phyloP scores from a whole-genome alignment of 2,888 invertebrate species.

The Aphidius colemani region DNA sequence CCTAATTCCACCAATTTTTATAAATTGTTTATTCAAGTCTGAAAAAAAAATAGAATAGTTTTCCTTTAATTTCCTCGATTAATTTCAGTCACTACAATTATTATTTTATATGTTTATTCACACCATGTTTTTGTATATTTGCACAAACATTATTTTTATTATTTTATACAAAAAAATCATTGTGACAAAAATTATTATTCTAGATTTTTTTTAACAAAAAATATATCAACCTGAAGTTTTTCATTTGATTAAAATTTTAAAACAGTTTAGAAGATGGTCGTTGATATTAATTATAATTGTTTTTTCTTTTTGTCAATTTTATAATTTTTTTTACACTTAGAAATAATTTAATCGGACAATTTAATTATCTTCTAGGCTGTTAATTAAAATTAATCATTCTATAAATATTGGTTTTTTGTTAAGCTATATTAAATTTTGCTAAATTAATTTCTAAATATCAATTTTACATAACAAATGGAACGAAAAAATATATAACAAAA shows the following conservation, averaged over 20 bases:
- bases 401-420: background rate
- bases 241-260: no score
- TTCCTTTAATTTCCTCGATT: background rate
- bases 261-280: no score
- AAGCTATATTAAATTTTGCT: no score
- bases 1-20: no score
- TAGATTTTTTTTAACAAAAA: background rate
- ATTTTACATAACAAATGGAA: background rate
- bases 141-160: background rate
- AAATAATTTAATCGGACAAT: background rate
- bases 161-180: background rate
- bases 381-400: background rate
- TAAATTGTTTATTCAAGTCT: no score
- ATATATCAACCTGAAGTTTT: no score
- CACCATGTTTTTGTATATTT: background rate
- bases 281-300: no score
- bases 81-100: background rate
- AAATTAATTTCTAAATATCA: no score
- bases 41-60: no score
- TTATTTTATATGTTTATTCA: background rate
- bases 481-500: slow-evolving; percentile 19
- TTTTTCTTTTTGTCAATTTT: no score
- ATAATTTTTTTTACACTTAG: no score
- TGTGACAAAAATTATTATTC: background rate
- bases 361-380: slow-evolving; percentile 10